These are phyloP conservation scores for Pammene fasciana DNA, from an alignment of 2,888 invertebrate species.

Conservation along the genomic window DNA sequence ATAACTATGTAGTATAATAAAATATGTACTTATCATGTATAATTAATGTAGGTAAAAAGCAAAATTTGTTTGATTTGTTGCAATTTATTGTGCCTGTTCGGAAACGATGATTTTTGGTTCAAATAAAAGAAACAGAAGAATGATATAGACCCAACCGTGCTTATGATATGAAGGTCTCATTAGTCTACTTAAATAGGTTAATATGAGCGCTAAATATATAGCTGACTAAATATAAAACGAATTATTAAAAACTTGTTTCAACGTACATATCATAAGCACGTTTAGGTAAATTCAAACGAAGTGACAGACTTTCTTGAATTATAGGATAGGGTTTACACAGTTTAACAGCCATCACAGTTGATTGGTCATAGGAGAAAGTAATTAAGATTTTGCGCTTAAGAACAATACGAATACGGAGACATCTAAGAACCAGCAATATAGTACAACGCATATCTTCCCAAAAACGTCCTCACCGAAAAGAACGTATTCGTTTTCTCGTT, in stretches of 20 bases:
- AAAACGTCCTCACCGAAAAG: conserved; percentile 90
- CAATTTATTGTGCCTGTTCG: too few species aligned
- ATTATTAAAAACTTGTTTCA: background rate
- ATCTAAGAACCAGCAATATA: conserved; percentile 74
- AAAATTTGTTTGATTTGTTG: too few species aligned
- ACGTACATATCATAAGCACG: conserved; percentile 24
- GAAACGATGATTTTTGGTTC: conserved; percentile 56
- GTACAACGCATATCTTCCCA: conserved; percentile 71
- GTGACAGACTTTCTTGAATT: conserved; percentile 36
- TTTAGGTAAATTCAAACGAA: conserved; percentile 30
- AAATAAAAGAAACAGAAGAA: conserved; percentile 62
- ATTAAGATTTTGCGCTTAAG: conserved; percentile 58
- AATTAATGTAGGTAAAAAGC: too few species aligned
- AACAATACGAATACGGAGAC: conserved; percentile 67
- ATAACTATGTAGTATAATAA: too few species aligned
- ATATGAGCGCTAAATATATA: background rate
- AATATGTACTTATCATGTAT: too few species aligned
- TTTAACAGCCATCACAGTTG: conserved; percentile 72
- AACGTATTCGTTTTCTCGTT: conserved; percentile 97
- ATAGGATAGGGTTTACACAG: conserved; percentile 46
- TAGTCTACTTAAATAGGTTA: background rate
- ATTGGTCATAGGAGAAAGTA: conserved; percentile 72
- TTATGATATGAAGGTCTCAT: conserved; percentile 27
- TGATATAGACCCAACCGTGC: conserved; percentile 26
- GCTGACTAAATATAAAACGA: background rate